Conservation (phyloP, 2,797 vertebrate genomes). For the Hylomyscus alleni region DNA sequence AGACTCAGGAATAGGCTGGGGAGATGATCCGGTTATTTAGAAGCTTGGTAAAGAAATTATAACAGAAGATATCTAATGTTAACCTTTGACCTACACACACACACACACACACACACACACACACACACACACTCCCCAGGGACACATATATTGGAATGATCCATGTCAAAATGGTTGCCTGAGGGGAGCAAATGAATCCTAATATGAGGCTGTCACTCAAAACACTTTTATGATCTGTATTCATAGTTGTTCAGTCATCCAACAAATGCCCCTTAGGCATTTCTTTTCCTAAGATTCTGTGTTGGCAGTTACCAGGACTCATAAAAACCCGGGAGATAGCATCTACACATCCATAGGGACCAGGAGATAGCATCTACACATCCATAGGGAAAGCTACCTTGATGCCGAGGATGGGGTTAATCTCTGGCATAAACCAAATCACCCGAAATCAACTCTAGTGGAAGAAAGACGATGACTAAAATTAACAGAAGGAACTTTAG, state of each 20-base stretch:
- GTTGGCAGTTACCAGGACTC: neutral
- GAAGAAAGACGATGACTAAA: neutral
- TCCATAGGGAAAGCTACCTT: neutral
- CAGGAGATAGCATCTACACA: neutral
- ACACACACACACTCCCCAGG: neutral
- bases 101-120: neutral
- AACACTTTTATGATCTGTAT: neutral
- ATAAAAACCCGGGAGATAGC: neutral
- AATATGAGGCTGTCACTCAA: neutral
- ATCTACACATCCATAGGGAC: neutral
- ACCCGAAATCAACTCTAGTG: neutral
- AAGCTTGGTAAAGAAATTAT: neutral
- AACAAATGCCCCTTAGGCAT: neutral
- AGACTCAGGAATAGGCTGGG: neutral
- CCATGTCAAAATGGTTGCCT: neutral
- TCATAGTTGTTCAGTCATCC: neutral
- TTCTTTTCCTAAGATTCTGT: neutral
- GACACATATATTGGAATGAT: slow-evolving; percentile 8
- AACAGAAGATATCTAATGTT: neutral
- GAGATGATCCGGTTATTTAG: neutral
- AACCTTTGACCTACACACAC: neutral
- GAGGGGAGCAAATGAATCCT: neutral
- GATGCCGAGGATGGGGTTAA: neutral
- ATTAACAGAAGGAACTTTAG: neutral
- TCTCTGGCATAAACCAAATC: neutral